Conservation (phyloP, 92 coral and sea anemone genomes). For the Bergia sp. region DNA sequence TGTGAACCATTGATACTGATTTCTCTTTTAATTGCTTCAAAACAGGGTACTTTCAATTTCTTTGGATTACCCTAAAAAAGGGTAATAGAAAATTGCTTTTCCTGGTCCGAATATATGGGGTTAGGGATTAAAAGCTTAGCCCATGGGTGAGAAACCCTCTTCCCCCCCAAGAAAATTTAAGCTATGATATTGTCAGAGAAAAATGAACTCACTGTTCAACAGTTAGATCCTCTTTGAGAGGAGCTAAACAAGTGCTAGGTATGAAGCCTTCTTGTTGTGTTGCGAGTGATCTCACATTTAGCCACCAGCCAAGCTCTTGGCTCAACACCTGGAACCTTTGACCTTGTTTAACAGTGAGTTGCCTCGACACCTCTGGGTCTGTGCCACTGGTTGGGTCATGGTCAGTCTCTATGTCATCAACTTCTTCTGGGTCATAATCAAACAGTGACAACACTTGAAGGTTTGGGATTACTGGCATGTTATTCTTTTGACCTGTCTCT, state of each 20-base stretch:
- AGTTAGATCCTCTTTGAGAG: conserved; percentile 67
- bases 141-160: too few relatives aligned
- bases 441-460: conserved; percentile 11
- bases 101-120: too few relatives aligned
- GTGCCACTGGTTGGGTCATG: not conserved
- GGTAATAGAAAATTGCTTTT: too few relatives aligned
- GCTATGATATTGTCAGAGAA: too few relatives aligned
- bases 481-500: not conserved
- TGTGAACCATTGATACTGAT: too few relatives aligned
- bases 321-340: conserved; percentile 21
- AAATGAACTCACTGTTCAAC: conserved; percentile 67
- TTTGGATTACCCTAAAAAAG: too few relatives aligned
- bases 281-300: conserved; percentile 7
- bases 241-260: conserved; percentile 65
- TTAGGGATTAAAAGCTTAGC: too few relatives aligned
- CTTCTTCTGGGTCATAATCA: conserved; percentile 19
- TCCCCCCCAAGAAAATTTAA: too few relatives aligned
- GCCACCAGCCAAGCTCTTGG: conserved; percentile 23
- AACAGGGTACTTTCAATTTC: too few relatives aligned
- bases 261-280: conserved; percentile 30
- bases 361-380: not conserved
- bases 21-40: too few relatives aligned
- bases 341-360: conserved; percentile 7
- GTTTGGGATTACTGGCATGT: not conserved
- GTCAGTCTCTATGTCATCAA: not conserved